These are phyloP conservation scores for Borostomias antarcticus DNA, from an alignment of 2,797 vertebrate genomes.

Conservation along the genomic window DNA sequence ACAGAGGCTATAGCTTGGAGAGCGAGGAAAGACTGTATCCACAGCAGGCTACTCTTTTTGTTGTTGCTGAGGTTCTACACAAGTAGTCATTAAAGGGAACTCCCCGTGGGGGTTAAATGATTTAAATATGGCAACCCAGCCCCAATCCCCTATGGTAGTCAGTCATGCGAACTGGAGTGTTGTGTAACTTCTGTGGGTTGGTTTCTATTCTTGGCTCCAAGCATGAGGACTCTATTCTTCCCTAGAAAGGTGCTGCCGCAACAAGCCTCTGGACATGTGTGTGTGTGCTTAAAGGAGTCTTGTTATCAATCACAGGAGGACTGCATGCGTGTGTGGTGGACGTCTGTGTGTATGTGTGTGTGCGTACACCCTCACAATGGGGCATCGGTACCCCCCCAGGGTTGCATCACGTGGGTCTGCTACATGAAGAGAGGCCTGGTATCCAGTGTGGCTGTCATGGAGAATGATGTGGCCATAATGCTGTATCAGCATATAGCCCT, in stretches of 20 bases:
- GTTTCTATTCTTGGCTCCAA: conserved; percentile 47
- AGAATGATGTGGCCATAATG: no score
- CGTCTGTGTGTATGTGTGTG: not conserved
- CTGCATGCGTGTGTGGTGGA: not conserved
- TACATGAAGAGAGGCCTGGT: not conserved
- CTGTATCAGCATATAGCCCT: no score
- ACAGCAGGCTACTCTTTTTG: no score
- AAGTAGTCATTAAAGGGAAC: conserved; percentile 17
- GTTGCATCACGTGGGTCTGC: not conserved
- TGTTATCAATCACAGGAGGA: not conserved
- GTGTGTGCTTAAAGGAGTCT: conserved; percentile 17
- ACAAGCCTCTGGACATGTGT: conserved; percentile 10
- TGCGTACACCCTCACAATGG: not conserved
- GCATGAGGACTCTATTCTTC: conserved; percentile 35
- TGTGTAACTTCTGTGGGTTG: conserved; percentile 34
- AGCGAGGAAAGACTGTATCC: no score
- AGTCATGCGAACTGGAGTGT: conserved; percentile 28
- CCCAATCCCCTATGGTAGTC: not conserved
- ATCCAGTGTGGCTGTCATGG: no score
- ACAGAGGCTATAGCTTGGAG: no score
- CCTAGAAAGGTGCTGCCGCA: conserved; percentile 28
- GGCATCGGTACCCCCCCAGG: not conserved
- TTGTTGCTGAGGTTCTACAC: no score
- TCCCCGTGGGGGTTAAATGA: conserved; percentile 22
- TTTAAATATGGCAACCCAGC: conserved; percentile 31